Percentiles rank a stretch among this genome's conserved stretches.
Conservation (phyloP, 2,797 vertebrate genomes). For the Prunella strophiata region DNA sequence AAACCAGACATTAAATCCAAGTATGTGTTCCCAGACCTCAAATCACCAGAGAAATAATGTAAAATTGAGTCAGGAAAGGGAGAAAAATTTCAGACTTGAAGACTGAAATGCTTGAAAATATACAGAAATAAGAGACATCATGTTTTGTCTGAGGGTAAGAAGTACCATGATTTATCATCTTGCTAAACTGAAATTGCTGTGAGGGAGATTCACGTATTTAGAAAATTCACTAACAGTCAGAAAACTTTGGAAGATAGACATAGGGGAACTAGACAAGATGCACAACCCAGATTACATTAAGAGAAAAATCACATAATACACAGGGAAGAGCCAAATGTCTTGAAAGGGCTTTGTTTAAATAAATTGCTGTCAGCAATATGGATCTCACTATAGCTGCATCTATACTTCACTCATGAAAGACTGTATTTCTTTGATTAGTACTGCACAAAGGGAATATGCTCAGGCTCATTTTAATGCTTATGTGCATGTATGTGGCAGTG, state of each 20-base stretch:
- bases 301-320: not conserved
- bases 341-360: not conserved
- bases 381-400: not conserved
- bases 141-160: not conserved
- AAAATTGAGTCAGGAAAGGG: not conserved
- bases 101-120: conserved; percentile 17
- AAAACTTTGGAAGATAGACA: not conserved
- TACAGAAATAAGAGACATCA: not conserved
- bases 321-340: not conserved
- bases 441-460: not conserved
- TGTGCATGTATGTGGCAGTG: not conserved
- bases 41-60: not conserved
- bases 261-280: not conserved
- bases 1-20: not conserved
- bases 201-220: not conserved
- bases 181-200: not conserved
- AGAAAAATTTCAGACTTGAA: not conserved
- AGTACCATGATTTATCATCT: not conserved
- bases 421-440: not conserved
- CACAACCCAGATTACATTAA: not conserved
- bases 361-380: not conserved
- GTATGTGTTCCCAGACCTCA: not conserved
- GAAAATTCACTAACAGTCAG: not conserved
- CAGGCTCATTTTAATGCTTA: not conserved
- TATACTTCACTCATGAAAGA: not conserved